These are phyloP conservation scores for Chaenodraco wilsoni DNA, from an alignment of 2,797 vertebrate species.

Conservation along the genomic window DNA sequence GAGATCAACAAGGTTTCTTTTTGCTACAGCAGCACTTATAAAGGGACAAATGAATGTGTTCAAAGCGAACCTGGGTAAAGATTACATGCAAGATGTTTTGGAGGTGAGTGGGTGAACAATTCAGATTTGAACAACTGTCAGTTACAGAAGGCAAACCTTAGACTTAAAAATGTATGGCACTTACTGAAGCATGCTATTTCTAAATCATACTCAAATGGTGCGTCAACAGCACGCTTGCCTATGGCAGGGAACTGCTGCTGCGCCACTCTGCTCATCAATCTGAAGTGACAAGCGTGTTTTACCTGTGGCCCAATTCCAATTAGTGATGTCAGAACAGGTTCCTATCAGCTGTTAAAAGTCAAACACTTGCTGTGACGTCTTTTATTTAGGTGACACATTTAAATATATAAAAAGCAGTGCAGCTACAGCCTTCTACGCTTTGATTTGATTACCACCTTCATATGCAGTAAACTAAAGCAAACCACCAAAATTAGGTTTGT, in stretches of 20 bases:
- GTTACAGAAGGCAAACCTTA: slow-evolving; percentile 4
- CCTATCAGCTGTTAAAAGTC: slow-evolving; percentile 13
- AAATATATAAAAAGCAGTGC: slow-evolving; percentile 3
- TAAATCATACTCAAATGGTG: neutral
- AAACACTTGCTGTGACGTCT: slow-evolving; percentile 26
- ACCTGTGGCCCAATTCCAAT: slow-evolving; percentile 10
- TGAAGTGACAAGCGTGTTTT: slow-evolving; percentile 17
- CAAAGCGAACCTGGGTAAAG: slow-evolving; percentile 46
- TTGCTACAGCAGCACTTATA: slow-evolving; percentile 46
- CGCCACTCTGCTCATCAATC: slow-evolving; percentile 10
- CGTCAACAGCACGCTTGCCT: neutral
- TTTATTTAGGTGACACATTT: slow-evolving; percentile 5
- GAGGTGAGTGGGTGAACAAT: neutral
- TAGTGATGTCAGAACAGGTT: slow-evolving; percentile 27
- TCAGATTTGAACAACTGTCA: slow-evolving; percentile 1
- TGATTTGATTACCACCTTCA: slow-evolving; percentile 11
- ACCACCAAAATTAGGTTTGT: slow-evolving; percentile 22
- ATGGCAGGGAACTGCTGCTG: slow-evolving; percentile 12
- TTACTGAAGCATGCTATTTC: slow-evolving; percentile 6
- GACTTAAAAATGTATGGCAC: slow-evolving; percentile 4
- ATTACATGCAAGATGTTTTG: slow-evolving; percentile 1
- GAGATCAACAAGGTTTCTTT: slow-evolving; percentile 8
- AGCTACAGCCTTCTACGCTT: neutral
- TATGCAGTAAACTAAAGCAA: slow-evolving; percentile 31
- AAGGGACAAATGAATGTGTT: slow-evolving; percentile 70